phyloP scores from a whole-genome alignment of 2,797 vertebrate species.

The Chiloscyllium punctatum region DNA sequence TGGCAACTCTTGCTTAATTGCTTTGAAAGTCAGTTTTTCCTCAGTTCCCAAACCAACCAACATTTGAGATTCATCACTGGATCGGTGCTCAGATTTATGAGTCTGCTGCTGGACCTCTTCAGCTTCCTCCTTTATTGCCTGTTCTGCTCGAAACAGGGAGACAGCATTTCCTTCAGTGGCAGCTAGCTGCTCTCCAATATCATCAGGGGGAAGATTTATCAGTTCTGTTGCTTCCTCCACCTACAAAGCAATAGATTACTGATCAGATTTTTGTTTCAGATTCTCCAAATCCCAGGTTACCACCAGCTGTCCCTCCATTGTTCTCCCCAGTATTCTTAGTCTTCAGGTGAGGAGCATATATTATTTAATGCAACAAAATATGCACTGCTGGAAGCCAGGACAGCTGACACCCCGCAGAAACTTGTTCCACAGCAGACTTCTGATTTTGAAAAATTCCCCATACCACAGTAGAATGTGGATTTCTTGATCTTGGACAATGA shows the following conservation, averaged over 20 bases:
- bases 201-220: not conserved
- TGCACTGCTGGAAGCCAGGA: not conserved
- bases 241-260: not conserved
- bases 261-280: not conserved
- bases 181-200: not conserved
- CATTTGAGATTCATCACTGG: not conserved
- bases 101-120: conserved; percentile 20
- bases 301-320: not conserved
- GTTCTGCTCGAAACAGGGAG: conserved; percentile 13
- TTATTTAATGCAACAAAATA: not conserved
- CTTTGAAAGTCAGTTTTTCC: conserved; percentile 21
- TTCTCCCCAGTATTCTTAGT: not conserved
- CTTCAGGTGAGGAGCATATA: not conserved
- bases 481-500: not conserved
- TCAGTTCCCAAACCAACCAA: conserved; percentile 10
- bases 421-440: not conserved
- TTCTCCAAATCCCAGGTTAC: not conserved
- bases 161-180: not conserved
- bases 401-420: not conserved
- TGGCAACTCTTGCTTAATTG: conserved; percentile 21
- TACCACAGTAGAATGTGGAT: not conserved
- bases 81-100: not conserved
- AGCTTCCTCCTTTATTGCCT: conserved; percentile 2
- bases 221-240: not conserved
- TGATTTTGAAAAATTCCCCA: not conserved